Evolutionary conservation across 2,113 vertebrate genomes (phyloP).

Genomic region (Alligator mississippiensis): DNA sequence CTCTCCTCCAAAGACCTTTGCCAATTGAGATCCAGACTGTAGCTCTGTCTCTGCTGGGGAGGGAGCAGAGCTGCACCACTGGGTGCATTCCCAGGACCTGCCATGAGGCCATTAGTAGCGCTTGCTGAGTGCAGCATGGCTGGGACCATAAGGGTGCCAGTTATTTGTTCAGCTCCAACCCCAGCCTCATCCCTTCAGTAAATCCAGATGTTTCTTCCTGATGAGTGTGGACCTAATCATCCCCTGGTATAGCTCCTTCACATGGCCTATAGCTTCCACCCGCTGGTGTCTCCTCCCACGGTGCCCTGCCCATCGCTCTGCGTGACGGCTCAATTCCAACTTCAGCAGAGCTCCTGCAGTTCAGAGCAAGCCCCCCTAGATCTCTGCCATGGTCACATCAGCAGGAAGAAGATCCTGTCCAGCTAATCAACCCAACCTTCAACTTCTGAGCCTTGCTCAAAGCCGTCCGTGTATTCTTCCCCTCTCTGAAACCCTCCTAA

Average conservation of each 20-base stretch:
- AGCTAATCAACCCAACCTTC: not conserved
- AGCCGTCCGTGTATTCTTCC: not conserved
- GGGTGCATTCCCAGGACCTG: too few species aligned
- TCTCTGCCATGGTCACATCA: not conserved
- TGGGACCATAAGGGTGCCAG: not conserved
- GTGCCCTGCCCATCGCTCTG: not conserved
- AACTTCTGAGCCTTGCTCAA: not conserved
- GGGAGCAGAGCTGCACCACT: not conserved
- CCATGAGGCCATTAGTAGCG: fast-evolving
- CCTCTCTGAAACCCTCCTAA: not conserved
- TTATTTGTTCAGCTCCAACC: not conserved
- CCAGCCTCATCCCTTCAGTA: not conserved
- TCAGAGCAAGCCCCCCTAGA: not conserved
- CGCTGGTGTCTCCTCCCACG: not conserved
- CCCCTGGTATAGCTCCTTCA: not conserved
- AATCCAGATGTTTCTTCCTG: not conserved
- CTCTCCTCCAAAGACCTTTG: not conserved
- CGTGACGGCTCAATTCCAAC: not conserved
- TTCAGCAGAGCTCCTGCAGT: not conserved
- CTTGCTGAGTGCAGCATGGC: not conserved
- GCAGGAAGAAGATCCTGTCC: not conserved
- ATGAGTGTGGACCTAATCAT: too few species aligned
- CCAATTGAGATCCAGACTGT: not conserved
- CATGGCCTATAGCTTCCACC: not conserved
- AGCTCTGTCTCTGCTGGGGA: not conserved